Evolutionary conservation across 2,113 vertebrate species (phyloP), one percentile per base, ranked within the genome.

Genomic region (Labrus mixtus): DNA sequence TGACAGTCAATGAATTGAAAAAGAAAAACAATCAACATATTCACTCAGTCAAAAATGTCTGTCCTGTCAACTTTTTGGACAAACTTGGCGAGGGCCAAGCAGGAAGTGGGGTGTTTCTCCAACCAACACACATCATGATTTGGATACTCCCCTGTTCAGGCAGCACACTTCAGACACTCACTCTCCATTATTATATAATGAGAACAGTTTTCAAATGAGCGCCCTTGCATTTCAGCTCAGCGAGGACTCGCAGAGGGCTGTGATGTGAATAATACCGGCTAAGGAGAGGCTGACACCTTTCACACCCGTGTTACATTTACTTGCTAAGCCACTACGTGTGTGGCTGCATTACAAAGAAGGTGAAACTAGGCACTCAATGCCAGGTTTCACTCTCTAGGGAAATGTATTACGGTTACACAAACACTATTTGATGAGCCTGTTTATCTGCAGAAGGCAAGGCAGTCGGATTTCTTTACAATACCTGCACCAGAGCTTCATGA

Each of bases 41-140:
- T 58, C 50, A 61, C 23, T 19, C 19, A 54, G 23, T 59, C 3
- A 56, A 48, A 64, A 25, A 58, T 19, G 13, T 19, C 12, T 60
- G 51, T 50, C 15, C 53, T 12, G 77, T 11, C 12, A 56, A 48
- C 20, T 65, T n/a, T n/a, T n/a, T 77, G 39, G 8, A 50, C 22
- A 73, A 36, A 37, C 15, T n/a, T 63, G 73, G 55, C 56, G 48
- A 55, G 33, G 12, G 36, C 29, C 41, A 10, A 29, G 29, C 72
- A 85, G 84, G 76, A 87, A 73, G 71, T 80, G 59, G 58, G 46
- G 45, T 45, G 72, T 51, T 76, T 76, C 76, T 76, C 25, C 51
- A 81, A 84, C 74, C 76, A 83, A 72, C 73, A 76, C 25, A 16
- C 72, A 71, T 22, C 48, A n/a, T 9, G 63, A 83, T 81, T 76